phyloP scores from a whole-genome alignment of 2,888 invertebrate genomes.

The Drosophila neotestacea region DNA sequence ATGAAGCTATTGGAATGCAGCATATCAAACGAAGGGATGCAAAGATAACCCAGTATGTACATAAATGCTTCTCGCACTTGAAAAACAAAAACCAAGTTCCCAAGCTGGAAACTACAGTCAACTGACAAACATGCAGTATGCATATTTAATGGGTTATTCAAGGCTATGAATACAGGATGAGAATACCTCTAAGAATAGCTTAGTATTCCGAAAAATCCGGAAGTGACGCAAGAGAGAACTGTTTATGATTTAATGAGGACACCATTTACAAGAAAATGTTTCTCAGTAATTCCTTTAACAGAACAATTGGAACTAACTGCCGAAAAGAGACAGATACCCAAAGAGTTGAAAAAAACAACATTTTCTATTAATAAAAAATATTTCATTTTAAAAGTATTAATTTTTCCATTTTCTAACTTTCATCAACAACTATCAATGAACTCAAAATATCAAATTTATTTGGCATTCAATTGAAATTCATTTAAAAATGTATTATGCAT shows the following conservation, averaged over 20 bases:
- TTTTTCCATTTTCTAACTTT: background rate
- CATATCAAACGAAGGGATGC: slow-evolving; percentile 27
- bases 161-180: slow-evolving; percentile 9
- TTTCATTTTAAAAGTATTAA: too few species aligned
- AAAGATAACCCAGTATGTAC: background rate
- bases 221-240: background rate
- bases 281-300: background rate
- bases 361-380: too few species aligned
- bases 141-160: slow-evolving; percentile 42
- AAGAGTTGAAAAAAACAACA: too few species aligned
- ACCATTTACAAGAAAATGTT: background rate
- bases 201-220: background rate
- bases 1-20: slow-evolving; percentile 67
- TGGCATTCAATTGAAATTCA: background rate
- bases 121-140: slow-evolving; percentile 33
- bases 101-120: slow-evolving; percentile 10
- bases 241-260: background rate
- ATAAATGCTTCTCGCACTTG: slow-evolving; percentile 1
- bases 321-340: too few species aligned
- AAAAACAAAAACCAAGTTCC: slow-evolving; percentile 34
- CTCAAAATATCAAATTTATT: background rate
- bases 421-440: background rate
- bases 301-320: too few species aligned
- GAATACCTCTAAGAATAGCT: background rate
- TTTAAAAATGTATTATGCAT: background rate